Conservation (phyloP, 1,140 invertebrate genomes). For the Diuraphis noxia region DNA sequence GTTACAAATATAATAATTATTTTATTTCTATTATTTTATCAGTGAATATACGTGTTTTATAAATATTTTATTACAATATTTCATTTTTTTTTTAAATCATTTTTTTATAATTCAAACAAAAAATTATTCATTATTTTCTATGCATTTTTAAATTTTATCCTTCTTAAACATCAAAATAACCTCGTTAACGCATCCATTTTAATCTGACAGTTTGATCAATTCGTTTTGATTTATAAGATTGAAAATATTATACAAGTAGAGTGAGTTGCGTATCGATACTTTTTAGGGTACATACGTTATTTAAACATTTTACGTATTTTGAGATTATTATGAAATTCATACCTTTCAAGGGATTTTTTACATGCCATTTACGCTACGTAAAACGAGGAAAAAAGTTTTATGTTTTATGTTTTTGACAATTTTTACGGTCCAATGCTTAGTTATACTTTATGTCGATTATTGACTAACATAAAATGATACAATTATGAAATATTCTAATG, state of each 20-base stretch:
- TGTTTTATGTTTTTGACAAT: no score
- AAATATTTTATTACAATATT: not conserved
- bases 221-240: not conserved
- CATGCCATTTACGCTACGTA: no score
- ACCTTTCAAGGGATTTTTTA: no score
- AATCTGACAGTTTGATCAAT: no score
- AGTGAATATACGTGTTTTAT: not conserved
- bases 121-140: not conserved
- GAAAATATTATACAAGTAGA: not conserved
- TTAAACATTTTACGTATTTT: no score
- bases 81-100: no score
- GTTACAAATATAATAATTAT: not conserved
- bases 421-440: no score
- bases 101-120: no score
- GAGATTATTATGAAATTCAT: no score
- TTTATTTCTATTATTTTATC: not conserved
- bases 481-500: not conserved
- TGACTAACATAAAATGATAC: not conserved
- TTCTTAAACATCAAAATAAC: not conserved
- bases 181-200: not conserved
- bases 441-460: no score
- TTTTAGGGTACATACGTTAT: no score
- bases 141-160: not conserved
- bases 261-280: not conserved
- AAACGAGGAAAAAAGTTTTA: no score